These are phyloP conservation scores for Cheilosia pagana DNA, from an alignment of 2,888 invertebrate species.

Conservation along the genomic window DNA sequence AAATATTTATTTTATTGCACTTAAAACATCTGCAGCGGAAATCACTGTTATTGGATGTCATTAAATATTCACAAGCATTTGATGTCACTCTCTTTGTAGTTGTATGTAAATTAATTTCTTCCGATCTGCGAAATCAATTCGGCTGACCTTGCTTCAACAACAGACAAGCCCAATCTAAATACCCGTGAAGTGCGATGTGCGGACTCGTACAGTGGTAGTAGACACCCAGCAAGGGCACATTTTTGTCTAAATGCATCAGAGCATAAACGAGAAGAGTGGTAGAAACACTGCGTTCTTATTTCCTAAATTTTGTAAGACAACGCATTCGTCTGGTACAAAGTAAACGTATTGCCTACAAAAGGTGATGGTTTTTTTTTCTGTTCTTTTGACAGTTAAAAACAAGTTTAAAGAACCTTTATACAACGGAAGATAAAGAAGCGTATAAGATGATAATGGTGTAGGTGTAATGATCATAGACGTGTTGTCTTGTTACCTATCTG, in stretches of 20 bases:
- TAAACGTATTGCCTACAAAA: background rate
- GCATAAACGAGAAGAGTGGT: constrained; percentile 49
- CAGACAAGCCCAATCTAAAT: constrained; percentile 36
- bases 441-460: constrained; percentile 23
- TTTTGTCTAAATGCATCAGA: constrained; percentile 64
- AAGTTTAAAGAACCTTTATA: constrained; percentile 42
- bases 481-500: constrained; percentile 2
- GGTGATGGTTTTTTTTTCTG: background rate
- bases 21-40: background rate
- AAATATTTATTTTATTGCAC: constrained; percentile 2
- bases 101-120: constrained; percentile 33
- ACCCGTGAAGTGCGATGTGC: constrained; percentile 57
- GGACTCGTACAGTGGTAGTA: constrained; percentile 4
- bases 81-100: constrained; percentile 4
- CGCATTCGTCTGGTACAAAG: constrained; percentile 21
- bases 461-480: constrained; percentile 19
- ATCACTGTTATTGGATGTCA: constrained; percentile 3
- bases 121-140: constrained; percentile 28
- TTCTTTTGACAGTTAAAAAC: constrained; percentile 27
- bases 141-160: constrained; percentile 43
- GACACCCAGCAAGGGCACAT: constrained; percentile 52
- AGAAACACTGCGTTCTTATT: constrained; percentile 29
- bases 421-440: constrained; percentile 53
- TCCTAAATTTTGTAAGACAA: constrained; percentile 25
- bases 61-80: background rate